phyloP scores from a whole-genome alignment of 2,888 invertebrate species.

The Drosophila tanythrix region DNA sequence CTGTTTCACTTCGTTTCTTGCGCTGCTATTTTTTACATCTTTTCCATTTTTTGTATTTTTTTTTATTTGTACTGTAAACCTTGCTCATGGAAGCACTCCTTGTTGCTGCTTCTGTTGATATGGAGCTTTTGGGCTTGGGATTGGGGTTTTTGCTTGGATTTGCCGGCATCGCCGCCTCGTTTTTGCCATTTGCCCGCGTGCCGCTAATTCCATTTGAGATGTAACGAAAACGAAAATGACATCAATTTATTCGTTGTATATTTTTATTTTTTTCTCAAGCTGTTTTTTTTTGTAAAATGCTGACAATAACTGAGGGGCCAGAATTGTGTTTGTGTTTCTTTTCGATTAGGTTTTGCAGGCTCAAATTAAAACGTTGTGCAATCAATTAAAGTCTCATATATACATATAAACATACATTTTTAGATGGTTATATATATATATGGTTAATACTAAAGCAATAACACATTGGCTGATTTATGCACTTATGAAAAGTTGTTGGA shows the following conservation, averaged over 20 bases:
- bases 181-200: conserved; percentile 59
- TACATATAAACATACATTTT: neutral
- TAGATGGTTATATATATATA: neutral
- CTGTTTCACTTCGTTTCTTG: conserved; percentile 38
- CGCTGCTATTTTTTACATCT: neutral
- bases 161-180: conserved; percentile 45
- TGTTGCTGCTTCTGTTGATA: conserved; percentile 52
- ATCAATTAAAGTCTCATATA: conserved; percentile 1
- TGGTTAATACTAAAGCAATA: neutral
- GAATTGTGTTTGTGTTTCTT: conserved; percentile 14
- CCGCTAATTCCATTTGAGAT: conserved; percentile 80
- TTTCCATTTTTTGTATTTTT: conserved; percentile 9
- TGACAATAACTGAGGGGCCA: conserved; percentile 28
- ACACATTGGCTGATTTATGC: neutral
- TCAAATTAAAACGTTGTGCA: neutral
- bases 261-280: conserved; percentile 43
- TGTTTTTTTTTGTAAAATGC: conserved; percentile 23
- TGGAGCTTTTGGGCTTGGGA: conserved; percentile 51
- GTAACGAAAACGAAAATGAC: conserved; percentile 80
- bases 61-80: conserved; percentile 14
- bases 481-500: no score
- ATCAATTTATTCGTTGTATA: conserved; percentile 80
- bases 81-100: conserved; percentile 23
- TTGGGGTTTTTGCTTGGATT: conserved; percentile 53
- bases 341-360: conserved; percentile 1